Evolutionary conservation across 2,113 vertebrate species (phyloP).

Genomic region (Malaclemys terrapin): DNA sequence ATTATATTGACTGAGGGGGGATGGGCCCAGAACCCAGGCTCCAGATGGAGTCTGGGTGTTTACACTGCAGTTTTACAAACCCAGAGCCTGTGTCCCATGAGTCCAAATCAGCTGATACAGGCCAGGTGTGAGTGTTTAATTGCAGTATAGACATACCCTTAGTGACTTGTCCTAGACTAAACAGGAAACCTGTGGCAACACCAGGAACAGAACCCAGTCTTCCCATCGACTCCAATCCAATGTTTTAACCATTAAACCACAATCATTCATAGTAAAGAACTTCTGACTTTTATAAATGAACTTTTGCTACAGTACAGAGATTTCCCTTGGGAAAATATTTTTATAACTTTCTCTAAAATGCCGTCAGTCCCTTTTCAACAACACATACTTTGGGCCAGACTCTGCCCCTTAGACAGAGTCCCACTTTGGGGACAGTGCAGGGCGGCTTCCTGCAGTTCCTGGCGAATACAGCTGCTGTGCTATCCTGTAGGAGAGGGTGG

Average conservation of each 20-base stretch:
- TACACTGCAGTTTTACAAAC: neutral
- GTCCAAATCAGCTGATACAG: neutral
- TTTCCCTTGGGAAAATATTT: accelerated
- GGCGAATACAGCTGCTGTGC: neutral
- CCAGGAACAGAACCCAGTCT: neutral
- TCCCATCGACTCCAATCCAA: neutral
- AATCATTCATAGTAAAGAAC: neutral
- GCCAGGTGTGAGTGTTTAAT: neutral
- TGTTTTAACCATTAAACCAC: neutral
- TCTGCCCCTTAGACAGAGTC: neutral
- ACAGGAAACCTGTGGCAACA: neutral
- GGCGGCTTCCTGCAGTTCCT: neutral
- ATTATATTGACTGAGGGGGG: neutral
- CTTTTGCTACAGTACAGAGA: neutral
- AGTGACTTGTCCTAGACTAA: neutral
- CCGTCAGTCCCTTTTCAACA: neutral
- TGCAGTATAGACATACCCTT: neutral
- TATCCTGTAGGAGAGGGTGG: neutral
- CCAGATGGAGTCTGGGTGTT: neutral
- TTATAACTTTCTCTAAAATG: neutral
- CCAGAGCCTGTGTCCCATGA: neutral
- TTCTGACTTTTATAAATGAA: neutral
- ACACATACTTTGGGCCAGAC: neutral
- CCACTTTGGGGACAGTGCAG: neutral
- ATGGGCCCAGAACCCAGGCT: neutral